Evolutionary conservation across 1,140 invertebrate species (phyloP).

Genomic region (Nasonia giraulti): DNA sequence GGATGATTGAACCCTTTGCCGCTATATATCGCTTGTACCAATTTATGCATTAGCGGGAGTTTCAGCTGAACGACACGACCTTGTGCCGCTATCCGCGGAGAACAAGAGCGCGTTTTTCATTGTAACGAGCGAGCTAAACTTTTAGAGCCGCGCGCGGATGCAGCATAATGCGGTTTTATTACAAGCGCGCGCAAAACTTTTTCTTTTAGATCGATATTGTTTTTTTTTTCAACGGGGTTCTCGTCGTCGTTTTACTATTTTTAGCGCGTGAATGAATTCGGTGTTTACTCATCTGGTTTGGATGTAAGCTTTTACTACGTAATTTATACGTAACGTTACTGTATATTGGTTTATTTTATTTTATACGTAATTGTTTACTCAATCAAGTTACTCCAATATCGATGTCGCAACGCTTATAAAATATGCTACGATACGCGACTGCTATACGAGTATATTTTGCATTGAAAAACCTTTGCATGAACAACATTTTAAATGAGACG

Average conservation of each 20-base stretch:
- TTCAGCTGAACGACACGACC: slow-evolving; percentile 36
- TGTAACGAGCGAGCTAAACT: not conserved
- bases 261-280: too few relatives aligned
- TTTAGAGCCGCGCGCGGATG: not conserved
- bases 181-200: not conserved
- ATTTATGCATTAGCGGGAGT: slow-evolving; percentile 37
- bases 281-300: too few relatives aligned
- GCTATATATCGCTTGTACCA: slow-evolving; percentile 6
- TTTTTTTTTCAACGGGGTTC: not conserved
- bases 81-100: slow-evolving; percentile 34
- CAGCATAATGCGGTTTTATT: not conserved
- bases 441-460: not conserved
- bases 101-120: slow-evolving; percentile 32
- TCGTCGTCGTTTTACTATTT: not conserved
- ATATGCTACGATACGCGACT: not conserved
- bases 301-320: too few relatives aligned
- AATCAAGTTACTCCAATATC: too few relatives aligned
- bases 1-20: not conserved
- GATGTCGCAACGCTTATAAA: not conserved
- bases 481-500: not conserved
- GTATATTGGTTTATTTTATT: too few relatives aligned
- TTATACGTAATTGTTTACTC: too few relatives aligned
- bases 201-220: not conserved
- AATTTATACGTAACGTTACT: too few relatives aligned
- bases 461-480: slow-evolving; percentile 1